These are phyloP conservation scores for Pemphredon lugubris DNA, from an alignment of 2,888 invertebrate genomes.

Conservation along the genomic window DNA sequence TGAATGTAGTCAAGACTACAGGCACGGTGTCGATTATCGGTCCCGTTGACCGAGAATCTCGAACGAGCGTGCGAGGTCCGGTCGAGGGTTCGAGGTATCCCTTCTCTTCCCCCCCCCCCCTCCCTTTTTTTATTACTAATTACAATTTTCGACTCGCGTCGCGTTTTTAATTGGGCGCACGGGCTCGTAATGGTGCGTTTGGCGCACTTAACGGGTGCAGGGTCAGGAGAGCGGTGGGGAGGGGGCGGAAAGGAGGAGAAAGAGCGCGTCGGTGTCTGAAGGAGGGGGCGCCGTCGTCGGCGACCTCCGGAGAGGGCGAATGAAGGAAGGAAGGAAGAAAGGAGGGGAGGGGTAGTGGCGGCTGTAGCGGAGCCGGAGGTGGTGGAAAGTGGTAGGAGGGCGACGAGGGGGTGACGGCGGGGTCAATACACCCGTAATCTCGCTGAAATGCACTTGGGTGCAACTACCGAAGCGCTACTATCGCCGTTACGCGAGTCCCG, in stretches of 20 bases:
- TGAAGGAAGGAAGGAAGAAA: slow-evolving; percentile 29
- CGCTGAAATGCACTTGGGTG: slow-evolving; percentile 73
- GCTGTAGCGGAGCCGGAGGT: slow-evolving; percentile 19
- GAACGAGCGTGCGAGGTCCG: no score
- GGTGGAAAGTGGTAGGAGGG: slow-evolving; percentile 55
- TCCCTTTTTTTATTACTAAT: neutral
- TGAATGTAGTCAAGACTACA: no score
- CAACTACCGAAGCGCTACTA: slow-evolving; percentile 65
- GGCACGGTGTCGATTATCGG: no score
- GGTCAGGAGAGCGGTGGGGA: slow-evolving; percentile 9
- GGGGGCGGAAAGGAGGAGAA: slow-evolving; percentile 32
- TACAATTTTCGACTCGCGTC: neutral
- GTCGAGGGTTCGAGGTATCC: no score
- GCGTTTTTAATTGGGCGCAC: neutral
- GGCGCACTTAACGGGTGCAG: slow-evolving; percentile 40
- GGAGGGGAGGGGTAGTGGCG: slow-evolving; percentile 43
- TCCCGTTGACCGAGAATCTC: no score
- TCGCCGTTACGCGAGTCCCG: slow-evolving; percentile 58
- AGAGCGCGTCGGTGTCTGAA: slow-evolving; percentile 22
- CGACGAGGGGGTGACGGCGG: slow-evolving; percentile 64
- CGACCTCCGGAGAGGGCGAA: slow-evolving; percentile 30
- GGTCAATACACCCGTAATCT: slow-evolving; percentile 78
- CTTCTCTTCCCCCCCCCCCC: no score
- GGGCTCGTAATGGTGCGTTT: slow-evolving; percentile 12
- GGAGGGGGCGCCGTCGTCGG: slow-evolving; percentile 35